These are phyloP conservation scores for Athalia cordata DNA, from an alignment of 2,888 invertebrate genomes.

Conservation along the genomic window DNA sequence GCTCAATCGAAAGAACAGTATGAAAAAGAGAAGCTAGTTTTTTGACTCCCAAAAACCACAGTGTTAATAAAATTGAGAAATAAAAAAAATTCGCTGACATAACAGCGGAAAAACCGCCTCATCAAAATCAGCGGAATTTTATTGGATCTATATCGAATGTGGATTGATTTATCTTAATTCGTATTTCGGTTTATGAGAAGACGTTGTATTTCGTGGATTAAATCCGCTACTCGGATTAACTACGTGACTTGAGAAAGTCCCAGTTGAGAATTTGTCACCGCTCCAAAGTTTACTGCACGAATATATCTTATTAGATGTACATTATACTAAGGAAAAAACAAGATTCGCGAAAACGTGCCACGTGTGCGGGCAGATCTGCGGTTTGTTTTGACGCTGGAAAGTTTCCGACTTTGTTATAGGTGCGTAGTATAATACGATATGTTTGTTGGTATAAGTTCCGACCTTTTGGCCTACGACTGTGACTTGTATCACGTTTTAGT, in stretches of 20 bases:
- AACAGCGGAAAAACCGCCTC: too few relatives aligned
- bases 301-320: not conserved
- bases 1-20: too few relatives aligned
- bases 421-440: not conserved
- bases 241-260: conserved; percentile 29
- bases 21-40: too few relatives aligned
- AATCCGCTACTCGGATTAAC: conserved; percentile 7
- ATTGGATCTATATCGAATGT: not conserved
- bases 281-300: conserved; percentile 1
- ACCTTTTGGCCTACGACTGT: too few relatives aligned
- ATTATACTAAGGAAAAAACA: not conserved
- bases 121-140: not conserved
- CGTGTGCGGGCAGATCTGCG: not conserved
- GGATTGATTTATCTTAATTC: not conserved
- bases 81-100: too few relatives aligned
- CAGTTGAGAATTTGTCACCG: conserved; percentile 6
- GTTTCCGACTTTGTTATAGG: not conserved
- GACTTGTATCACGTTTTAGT: too few relatives aligned
- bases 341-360: conserved; percentile 4
- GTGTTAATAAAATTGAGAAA: too few relatives aligned
- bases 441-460: not conserved
- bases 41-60: too few relatives aligned
- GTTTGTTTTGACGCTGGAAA: conserved; percentile 14
- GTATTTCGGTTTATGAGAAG: conserved; percentile 2
- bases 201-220: conserved; percentile 4